Base-by-base conservation (phyloP, 2,113 vertebrate genomes). In the Callocephalon fimbriatum region DNA sequence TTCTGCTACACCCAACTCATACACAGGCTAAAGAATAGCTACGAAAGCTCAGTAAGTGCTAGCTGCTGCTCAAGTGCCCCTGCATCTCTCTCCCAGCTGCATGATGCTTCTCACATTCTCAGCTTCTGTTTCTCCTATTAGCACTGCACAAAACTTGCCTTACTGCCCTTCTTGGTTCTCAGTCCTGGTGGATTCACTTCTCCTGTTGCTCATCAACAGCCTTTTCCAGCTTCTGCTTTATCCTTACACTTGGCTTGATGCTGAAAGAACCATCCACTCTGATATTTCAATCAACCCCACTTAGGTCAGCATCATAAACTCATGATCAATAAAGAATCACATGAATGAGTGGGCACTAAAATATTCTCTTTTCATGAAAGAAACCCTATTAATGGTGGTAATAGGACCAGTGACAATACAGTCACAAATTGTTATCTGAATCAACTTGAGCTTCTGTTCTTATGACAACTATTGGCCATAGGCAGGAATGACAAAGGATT, bases 241-340 rank as follows among this genome's bases (percentile, higher is more conserved):
- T 50, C 50, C n/a, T 93, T 58, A 83, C 1, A 0, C 56, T 92
- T 89, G 70, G 79, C 59, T 77, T 66, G 54, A 86, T 77, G 48
- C 74, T 67, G 61, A 88, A 92, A 95, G 67, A 87, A 51, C 37
- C 62, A 66, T 79, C 38, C 59, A 77, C 66, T 86, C 44, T 83
- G 58, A 53, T 50, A 92, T 42, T 73, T 93, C 76, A 88, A 56
- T 70, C 61, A 92, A 75, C 20, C 58, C 79, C 27, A 54, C 53
- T 88, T 59, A 48, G n/a, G 75, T 73, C 91, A 88, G 54, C 61
- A 89, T 68, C 40, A 4, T 58, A 96, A 85, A 54, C 70, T 92
- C 32, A 26, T 15, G 48, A 92, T 83, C 88, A 95, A 92, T 87
- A 86, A 87, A 47, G 26, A 95, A 92, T 94, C 84, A 88, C 15